Percentiles rank a stretch among this genome's conserved stretches.
These are phyloP conservation scores for Xenus cinereus DNA, from an alignment of 2,113 vertebrate species.

Conservation along the genomic window DNA sequence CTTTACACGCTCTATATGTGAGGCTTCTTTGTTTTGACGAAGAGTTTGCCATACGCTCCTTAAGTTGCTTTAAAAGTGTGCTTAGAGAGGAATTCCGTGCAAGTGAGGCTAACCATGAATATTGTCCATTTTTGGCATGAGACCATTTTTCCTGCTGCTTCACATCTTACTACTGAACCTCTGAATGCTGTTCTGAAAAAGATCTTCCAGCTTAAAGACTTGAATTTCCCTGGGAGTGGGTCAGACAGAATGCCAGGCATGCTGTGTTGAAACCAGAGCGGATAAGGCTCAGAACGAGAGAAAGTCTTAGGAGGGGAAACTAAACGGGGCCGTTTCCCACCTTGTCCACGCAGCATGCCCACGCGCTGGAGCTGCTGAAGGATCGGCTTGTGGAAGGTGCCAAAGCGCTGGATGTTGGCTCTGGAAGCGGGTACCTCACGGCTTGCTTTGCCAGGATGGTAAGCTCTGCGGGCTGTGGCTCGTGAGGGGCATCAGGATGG, in stretches of 20 bases:
- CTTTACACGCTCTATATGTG: not conserved
- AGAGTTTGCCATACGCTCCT: not conserved
- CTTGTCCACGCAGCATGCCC: constrained; percentile 79
- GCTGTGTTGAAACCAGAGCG: not conserved
- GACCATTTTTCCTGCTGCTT: not conserved
- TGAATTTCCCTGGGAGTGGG: not conserved
- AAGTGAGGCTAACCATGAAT: no score
- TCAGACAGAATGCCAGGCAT: not conserved
- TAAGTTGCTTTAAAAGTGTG: not conserved
- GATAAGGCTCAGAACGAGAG: not conserved
- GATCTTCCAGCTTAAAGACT: not conserved
- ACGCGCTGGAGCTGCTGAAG: constrained; percentile 85
- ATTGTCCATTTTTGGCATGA: not conserved
- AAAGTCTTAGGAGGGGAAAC: not conserved
- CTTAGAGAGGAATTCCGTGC: not conserved
- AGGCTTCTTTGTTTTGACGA: not conserved
- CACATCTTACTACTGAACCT: not conserved
- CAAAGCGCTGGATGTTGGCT: constrained; percentile 87
- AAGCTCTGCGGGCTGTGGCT: not conserved
- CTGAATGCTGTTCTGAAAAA: not conserved
- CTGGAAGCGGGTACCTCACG: constrained; percentile 90
- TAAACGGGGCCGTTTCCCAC: not conserved
- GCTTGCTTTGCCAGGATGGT: constrained; percentile 92
- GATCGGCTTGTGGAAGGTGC: constrained; percentile 86
- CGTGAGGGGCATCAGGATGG: no score